A percentile compares a stretch with the other conserved stretches of the same genome.
Conservation (phyloP, 2,113 vertebrate species). For the Cavia aperea region DNA sequence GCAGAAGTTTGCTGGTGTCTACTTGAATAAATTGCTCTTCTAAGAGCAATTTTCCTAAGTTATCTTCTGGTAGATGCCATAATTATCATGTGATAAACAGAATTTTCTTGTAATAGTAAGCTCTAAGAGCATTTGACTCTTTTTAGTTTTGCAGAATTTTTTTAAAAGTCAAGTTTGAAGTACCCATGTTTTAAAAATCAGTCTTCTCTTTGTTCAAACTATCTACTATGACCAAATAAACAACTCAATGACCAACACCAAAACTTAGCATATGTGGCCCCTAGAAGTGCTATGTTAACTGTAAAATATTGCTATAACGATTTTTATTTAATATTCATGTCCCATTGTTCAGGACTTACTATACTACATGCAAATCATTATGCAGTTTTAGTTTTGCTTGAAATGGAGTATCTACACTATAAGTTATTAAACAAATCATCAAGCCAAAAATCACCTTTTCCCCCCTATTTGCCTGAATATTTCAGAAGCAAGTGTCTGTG, state of each 20-base stretch:
- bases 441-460: constrained; percentile 13
- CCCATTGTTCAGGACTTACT: constrained; percentile 25
- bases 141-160: constrained; percentile 7
- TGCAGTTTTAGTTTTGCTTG: constrained; percentile 39
- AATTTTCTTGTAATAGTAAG: constrained; percentile 1
- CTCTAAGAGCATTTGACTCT: background rate
- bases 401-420: background rate
- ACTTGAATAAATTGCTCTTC: background rate
- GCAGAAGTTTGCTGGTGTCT: background rate
- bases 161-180: background rate
- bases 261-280: background rate
- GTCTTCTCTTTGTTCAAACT: background rate
- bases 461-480: constrained; percentile 36
- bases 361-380: background rate
- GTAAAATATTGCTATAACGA: background rate
- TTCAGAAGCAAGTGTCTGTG: constrained; percentile 50
- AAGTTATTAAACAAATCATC: constrained; percentile 33
- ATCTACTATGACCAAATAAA: background rate
- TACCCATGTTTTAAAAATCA: background rate
- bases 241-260: background rate
- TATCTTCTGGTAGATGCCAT: background rate
- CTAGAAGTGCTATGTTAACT: background rate
- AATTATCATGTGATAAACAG: background rate
- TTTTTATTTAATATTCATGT: constrained; percentile 21
- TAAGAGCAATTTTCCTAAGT: background rate